Evolutionary conservation across 2,888 invertebrate species (phyloP), one percentile per base, ranked within the genome.

Genomic region (Lasioglossum calceatum): DNA sequence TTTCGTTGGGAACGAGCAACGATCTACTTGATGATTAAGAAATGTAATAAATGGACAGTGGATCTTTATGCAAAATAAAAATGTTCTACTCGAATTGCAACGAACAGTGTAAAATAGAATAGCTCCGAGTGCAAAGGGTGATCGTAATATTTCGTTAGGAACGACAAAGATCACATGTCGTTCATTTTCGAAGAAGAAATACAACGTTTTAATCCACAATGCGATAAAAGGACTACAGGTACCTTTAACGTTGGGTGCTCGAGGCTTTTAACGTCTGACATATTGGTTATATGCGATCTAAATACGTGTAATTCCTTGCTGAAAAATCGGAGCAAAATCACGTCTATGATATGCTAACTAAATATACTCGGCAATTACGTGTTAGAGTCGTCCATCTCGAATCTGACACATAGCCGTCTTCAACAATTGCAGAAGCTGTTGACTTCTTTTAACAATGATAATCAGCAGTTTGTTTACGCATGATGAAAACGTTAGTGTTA

Each of bases 161-260:
- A 54, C 42, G 4, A 67, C 44, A 72, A 58, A 5, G n/a, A 19
- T 44, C 67, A 14, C 16, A 7, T 54, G 3, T 50, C 36, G 54
- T 77, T 73, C 12, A 14, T 8, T 10, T 8, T 16, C 4, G n/a
- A 14, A 36, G 23, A 73, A 8, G 44, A 58, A 39, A 47, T 3
- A 19, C 19, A 19, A 64, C 32, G 19, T 32, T 54, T 19, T 19
- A 27, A 39, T 44, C 14, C 2, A 12, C 1, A 14, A 54, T 12
- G 5, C 23, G 8, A 42, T 44, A 79, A 32, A 64, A 47, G 2
- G 8, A 77, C 32, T 36, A 58, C 12, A 81, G 75, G 47, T 88
- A 98, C 98, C 97, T 99, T 99, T 90, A 99, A 96, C 44, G 99
- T 99, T 78, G 99, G 98, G 96, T 99, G 99, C 95, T 99, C 99